A percentile compares a stretch with the other conserved stretches of the same genome.
phyloP scores from a whole-genome alignment of 2,888 invertebrate species.

The Aporophyla nigra region DNA sequence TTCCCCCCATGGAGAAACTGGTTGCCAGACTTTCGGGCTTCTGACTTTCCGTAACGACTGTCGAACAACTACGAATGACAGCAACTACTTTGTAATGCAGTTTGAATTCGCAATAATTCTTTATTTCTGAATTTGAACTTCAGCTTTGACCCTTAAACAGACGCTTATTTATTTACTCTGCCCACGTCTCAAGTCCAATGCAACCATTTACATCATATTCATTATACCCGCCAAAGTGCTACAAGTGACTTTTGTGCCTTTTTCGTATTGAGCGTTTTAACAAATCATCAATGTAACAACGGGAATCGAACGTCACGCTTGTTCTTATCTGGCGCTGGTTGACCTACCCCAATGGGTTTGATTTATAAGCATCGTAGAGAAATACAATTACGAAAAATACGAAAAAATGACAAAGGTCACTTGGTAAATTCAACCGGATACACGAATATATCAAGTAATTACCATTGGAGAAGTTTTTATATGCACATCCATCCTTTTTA shows the following conservation, averaged over 20 bases:
- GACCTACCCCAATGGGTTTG: too few species aligned
- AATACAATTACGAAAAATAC: too few species aligned
- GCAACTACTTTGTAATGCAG: not conserved
- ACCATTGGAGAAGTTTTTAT: not conserved
- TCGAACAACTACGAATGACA: not conserved
- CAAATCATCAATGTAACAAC: too few species aligned
- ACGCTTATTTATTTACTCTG: not conserved
- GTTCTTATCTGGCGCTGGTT: too few species aligned
- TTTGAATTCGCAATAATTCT: not conserved
- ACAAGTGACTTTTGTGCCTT: too few species aligned
- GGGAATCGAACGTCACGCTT: too few species aligned
- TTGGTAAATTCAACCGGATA: too few species aligned
- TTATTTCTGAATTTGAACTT: not conserved
- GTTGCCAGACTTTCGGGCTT: not conserved
- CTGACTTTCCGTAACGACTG: not conserved
- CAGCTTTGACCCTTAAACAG: not conserved
- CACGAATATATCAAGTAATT: slow-evolving; percentile 5
- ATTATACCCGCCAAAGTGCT: too few species aligned
- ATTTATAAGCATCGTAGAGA: too few species aligned
- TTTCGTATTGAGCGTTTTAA: too few species aligned
- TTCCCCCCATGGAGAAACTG: not conserved
- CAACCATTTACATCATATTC: not conserved
- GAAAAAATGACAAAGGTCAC: too few species aligned
- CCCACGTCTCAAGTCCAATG: slow-evolving; percentile 24
- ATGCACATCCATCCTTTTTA: slow-evolving; percentile 16